A percentile compares a stretch with the other conserved stretches of the same genome.
Evolutionary conservation across 2,797 vertebrate species (phyloP).

Genomic region (Chrysocyon brachyurus): DNA sequence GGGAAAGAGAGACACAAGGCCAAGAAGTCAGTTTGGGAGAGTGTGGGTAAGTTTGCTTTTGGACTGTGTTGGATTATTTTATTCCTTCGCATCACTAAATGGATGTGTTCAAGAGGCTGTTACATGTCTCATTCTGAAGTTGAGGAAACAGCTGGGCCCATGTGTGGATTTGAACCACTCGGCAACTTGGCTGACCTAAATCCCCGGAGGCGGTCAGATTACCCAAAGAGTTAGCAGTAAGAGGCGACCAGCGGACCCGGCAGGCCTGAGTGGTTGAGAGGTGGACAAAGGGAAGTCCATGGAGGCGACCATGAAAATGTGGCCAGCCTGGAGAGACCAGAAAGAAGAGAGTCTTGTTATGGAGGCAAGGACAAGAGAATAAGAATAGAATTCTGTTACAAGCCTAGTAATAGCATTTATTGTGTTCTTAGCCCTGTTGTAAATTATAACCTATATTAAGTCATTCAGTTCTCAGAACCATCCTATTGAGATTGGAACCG

Average conservation of each 20-base stretch:
- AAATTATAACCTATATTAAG: neutral
- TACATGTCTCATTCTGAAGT: neutral
- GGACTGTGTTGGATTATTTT: neutral
- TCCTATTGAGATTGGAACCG: neutral
- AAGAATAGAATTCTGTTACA: too few relatives aligned
- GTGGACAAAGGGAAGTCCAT: fast-evolving
- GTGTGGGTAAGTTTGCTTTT: neutral
- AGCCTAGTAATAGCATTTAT: neutral
- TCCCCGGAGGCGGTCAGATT: neutral
- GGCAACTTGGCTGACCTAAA: neutral
- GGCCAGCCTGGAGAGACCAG: neutral
- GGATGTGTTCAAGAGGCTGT: neutral
- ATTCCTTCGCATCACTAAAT: neutral
- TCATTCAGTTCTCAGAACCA: constrained; percentile 3
- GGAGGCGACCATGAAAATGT: too few relatives aligned
- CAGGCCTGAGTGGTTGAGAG: neutral
- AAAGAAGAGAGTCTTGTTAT: neutral
- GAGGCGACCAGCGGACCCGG: neutral
- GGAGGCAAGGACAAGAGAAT: neutral
- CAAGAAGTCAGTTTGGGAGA: neutral
- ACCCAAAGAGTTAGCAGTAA: neutral
- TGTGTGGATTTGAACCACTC: neutral
- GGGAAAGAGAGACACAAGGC: neutral
- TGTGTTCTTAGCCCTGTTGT: neutral
- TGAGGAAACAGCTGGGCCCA: neutral